Evolutionary conservation across 2,113 vertebrate genomes (phyloP).

Genomic region (Progne subis): DNA sequence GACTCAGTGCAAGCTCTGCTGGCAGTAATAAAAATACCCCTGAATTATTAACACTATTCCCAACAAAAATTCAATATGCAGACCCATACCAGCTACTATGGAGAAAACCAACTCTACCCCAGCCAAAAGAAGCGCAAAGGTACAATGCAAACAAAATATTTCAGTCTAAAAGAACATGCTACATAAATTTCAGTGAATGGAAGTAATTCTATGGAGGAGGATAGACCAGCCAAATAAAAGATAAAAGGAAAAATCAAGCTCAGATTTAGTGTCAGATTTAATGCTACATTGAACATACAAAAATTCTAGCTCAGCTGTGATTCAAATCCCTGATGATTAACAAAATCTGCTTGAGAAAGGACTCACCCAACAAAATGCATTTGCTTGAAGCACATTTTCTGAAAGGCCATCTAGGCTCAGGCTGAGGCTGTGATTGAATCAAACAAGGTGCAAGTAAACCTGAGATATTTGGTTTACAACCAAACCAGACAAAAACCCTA

Average conservation of each 20-base stretch:
- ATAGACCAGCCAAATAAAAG: neutral
- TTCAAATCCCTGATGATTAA: neutral
- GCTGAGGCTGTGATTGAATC: neutral
- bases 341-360: neutral
- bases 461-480: neutral
- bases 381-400: neutral
- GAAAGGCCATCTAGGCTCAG: neutral
- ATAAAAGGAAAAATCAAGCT: neutral
- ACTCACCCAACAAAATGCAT: neutral
- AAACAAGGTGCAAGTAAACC: neutral
- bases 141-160: neutral
- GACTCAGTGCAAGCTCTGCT: neutral
- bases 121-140: neutral
- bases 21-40: neutral
- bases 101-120: neutral
- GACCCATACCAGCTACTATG: fast-evolving
- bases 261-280: neutral
- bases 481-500: neutral
- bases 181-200: neutral
- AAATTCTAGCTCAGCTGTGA: neutral
- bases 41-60: neutral
- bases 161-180: neutral
- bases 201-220: neutral
- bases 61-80: neutral
- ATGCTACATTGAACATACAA: neutral